Evolutionary conservation across 1,140 invertebrate genomes (phyloP).

Genomic region (Drusus annulatus): DNA sequence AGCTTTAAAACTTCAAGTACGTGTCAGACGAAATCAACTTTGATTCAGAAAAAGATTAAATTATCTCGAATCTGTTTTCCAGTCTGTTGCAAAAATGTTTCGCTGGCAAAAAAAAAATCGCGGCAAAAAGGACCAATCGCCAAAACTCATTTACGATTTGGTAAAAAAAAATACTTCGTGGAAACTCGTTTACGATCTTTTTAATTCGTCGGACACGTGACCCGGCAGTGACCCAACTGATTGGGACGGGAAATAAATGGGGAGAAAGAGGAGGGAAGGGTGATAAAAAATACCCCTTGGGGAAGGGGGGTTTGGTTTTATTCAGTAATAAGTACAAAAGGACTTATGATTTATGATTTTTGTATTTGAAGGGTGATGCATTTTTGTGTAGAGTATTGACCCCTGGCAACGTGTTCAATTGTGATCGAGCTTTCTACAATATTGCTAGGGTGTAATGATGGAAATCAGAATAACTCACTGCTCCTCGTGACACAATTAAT

Average conservation of each 20-base stretch:
- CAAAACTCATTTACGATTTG: constrained; percentile 38
- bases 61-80: constrained; percentile 29
- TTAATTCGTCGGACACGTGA: constrained; percentile 37
- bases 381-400: constrained; percentile 7
- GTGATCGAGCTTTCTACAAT: too few relatives aligned
- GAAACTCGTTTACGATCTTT: constrained; percentile 37
- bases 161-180: constrained; percentile 27
- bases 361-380: constrained; percentile 31
- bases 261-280: background rate
- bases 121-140: constrained; percentile 31
- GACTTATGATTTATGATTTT: constrained; percentile 12
- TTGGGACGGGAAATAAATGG: background rate
- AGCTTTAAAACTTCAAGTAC: constrained; percentile 7
- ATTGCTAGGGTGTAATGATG: too few relatives aligned
- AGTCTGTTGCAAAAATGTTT: constrained; percentile 14
- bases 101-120: constrained; percentile 23
- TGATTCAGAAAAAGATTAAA: constrained; percentile 36
- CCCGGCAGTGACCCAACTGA: constrained; percentile 12
- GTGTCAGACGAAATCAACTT: constrained; percentile 19
- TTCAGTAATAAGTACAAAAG: constrained; percentile 15
- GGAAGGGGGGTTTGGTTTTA: background rate
- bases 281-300: background rate
- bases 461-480: too few relatives aligned
- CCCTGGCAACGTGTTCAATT: background rate
- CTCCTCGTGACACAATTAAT: too few relatives aligned